Evolutionary conservation across 30 jellyfish, hydroid and myxozoan genomes (phyloP), one percentile per base, ranked within the genome.

Genomic region (Cassiopea xamachana): DNA sequence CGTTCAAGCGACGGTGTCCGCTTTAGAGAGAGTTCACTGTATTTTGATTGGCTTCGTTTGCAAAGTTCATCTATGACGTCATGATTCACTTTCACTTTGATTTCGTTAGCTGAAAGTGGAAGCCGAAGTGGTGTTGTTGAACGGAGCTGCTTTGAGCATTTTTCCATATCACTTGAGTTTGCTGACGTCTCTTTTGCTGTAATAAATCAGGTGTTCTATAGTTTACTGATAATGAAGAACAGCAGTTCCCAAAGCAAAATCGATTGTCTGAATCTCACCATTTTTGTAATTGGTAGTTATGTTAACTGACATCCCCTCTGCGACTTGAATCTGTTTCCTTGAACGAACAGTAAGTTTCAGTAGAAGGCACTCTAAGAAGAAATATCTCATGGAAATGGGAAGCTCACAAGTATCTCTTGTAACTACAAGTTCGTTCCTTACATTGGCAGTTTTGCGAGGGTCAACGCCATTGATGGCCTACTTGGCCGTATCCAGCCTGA

Each of bases 381-480:
- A 2, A 73, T 46, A 73, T 9, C 5, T 16, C 47, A 5, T 16
- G n/a, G 49, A 46, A 75, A 86, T 86, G 93, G 43, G 70, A 49
- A 44, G 70, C 62, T 75, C 87, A 1, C 75, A 59, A 60, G 74
- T 77, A n/a, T 51, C 60, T 15, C 62, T 74, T 13, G 76, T 76
- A 9, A 75, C 82, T 0, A 48, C 76, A 2, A n/a, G 45, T 9
- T 48, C 72, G 12, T 88, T 93, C 85, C 7, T 74, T 7, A 39
- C 81, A 5, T 84, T 93, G 80, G 92, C 98, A 4, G 48, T 88
- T 27, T 82, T 93, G 48, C 64, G 98, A 27, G 98, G 98, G 7
- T 87, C 94, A 18, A 88, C 98, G 60, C 98, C 98, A 27, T 79
- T 93, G 48, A 93, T 93, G 98, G 84, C 91, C 72, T 88, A 72